Conservation (phyloP, 2,888 invertebrate species). For the Melanostoma scalare region DNA sequence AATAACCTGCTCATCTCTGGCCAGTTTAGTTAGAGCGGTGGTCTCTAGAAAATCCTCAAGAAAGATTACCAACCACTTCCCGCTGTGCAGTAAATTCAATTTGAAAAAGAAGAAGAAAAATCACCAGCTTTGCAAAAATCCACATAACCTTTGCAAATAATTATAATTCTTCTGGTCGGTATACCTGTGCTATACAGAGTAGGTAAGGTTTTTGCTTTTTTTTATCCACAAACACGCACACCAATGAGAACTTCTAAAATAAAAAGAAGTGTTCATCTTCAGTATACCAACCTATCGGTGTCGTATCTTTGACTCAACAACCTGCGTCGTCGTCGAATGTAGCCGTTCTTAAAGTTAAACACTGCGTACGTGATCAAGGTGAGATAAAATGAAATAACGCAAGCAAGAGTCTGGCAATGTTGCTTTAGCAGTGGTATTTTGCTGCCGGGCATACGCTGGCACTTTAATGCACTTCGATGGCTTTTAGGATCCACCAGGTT, state of each 20-base stretch:
- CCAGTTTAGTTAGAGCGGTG: background rate
- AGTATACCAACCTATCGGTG: background rate
- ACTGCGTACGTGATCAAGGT: constrained; percentile 43
- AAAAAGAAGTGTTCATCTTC: constrained; percentile 20
- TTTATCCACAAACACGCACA: background rate
- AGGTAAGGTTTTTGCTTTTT: background rate
- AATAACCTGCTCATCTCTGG: constrained; percentile 31
- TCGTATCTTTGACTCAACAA: constrained; percentile 16
- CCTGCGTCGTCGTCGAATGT: constrained; percentile 19
- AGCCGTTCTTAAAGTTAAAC: constrained; percentile 33
- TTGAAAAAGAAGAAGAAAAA: constrained; percentile 19
- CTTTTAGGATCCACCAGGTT: constrained; percentile 27
- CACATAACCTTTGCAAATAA: constrained; percentile 39
- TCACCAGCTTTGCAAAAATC: constrained; percentile 12
- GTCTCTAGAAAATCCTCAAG: constrained; percentile 21
- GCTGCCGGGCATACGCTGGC: constrained; percentile 60
- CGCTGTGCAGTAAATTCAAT: constrained; percentile 48
- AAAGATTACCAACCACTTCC: constrained; percentile 56
- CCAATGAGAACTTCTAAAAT: background rate
- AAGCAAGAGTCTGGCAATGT: background rate
- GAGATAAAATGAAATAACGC: constrained; percentile 7
- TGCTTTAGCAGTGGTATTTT: constrained; percentile 43
- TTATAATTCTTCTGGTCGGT: constrained; percentile 11
- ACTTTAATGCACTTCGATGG: constrained; percentile 47
- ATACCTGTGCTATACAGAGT: constrained; percentile 38